Conservation (phyloP, 2,888 invertebrate genomes). For the Orchesellides sinensis region DNA sequence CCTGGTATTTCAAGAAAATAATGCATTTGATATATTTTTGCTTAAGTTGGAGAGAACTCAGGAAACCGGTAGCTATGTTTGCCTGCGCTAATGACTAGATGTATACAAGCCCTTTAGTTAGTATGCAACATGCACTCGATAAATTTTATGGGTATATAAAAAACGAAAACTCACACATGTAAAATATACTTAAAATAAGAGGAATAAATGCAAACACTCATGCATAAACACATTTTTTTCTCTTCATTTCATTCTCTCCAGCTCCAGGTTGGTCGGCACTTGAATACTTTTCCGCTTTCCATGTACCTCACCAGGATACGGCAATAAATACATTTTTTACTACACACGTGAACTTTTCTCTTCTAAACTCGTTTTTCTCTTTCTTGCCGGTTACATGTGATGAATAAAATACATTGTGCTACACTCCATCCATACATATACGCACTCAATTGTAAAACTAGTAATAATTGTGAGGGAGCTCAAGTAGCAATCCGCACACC, state of each 20-base stretch:
- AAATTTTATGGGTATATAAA: slow-evolving; percentile 39
- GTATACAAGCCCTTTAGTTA: slow-evolving; percentile 48
- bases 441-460: not conserved
- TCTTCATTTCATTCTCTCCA: slow-evolving; percentile 8
- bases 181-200: slow-evolving; percentile 27
- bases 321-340: not conserved
- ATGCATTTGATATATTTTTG: too few relatives aligned
- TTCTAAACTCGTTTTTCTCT: not conserved
- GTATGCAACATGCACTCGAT: slow-evolving; percentile 58
- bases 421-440: too few relatives aligned
- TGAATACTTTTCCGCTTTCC: slow-evolving; percentile 36
- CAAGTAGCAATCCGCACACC: not conserved
- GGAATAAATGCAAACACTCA: slow-evolving; percentile 52
- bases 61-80: slow-evolving; percentile 50
- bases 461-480: not conserved
- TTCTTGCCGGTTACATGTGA: not conserved
- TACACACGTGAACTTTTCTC: too few relatives aligned
- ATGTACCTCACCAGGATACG: not conserved
- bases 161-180: too few relatives aligned
- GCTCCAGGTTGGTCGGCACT: too few relatives aligned
- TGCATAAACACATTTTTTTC: slow-evolving; percentile 46
- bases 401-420: not conserved
- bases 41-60: not conserved
- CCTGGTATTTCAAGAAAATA: too few relatives aligned
- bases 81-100: slow-evolving; percentile 51